A percentile compares a stretch with the other conserved stretches of the same genome.
These are phyloP conservation scores for Erithacus rubecula DNA, from an alignment of 2,797 vertebrate genomes.

Conservation along the genomic window DNA sequence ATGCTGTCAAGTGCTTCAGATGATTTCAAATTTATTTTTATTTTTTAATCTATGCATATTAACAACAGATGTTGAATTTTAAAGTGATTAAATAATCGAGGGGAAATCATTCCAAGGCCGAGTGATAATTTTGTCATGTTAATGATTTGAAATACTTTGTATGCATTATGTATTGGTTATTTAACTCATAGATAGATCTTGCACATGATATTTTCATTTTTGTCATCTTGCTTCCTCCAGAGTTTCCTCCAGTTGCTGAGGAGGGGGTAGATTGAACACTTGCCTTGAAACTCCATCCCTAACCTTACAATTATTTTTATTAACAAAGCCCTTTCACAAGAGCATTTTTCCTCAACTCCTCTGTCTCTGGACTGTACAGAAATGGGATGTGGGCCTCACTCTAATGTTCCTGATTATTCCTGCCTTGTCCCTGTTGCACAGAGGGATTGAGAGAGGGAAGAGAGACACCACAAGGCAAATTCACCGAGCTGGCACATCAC, in stretches of 20 bases:
- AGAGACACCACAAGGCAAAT: neutral
- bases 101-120: neutral
- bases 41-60: neutral
- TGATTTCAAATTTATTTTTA: neutral
- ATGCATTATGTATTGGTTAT: neutral
- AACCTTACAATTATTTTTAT: neutral
- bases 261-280: neutral
- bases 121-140: neutral
- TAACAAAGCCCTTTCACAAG: neutral
- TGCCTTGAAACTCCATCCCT: neutral
- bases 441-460: neutral
- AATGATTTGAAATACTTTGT: neutral
- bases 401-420: accelerated
- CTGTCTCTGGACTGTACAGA: neutral
- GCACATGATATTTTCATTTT: neutral
- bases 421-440: neutral
- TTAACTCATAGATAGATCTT: neutral
- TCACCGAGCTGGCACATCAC: accelerated
- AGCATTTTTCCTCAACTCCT: neutral
- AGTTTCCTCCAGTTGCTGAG: neutral
- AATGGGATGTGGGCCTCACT: neutral
- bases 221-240: neutral
- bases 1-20: conserved; percentile 35
- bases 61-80: neutral
- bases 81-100: neutral